Conservation (phyloP, 2,113 vertebrate species). For the Anguilla rostrata region DNA sequence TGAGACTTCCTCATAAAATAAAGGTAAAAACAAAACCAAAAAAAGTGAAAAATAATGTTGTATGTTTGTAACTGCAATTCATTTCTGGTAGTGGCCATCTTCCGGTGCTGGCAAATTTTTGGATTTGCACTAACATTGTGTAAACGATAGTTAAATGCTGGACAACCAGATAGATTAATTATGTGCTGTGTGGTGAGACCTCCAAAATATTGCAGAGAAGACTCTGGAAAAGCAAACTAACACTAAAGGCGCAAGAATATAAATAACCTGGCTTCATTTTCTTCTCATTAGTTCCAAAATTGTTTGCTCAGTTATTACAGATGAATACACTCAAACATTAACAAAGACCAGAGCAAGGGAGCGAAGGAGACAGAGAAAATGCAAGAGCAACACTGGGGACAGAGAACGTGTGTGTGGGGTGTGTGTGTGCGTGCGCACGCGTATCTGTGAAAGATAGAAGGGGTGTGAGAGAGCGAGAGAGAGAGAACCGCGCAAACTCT, state of each 20-base stretch:
- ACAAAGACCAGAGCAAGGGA: slow-evolving; percentile 9
- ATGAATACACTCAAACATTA: slow-evolving; percentile 37
- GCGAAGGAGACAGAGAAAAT: background rate
- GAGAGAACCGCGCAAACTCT: no score
- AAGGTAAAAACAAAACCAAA: no score
- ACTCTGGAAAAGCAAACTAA: slow-evolving; percentile 26
- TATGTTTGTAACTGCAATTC: no score
- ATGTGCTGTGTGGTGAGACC: background rate
- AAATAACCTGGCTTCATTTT: slow-evolving; percentile 29
- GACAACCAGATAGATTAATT: background rate
- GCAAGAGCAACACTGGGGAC: background rate
- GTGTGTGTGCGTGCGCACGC: background rate
- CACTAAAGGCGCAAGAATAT: background rate
- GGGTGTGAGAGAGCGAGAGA: no score
- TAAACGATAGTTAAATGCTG: background rate
- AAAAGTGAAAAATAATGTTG: no score
- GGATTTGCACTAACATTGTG: background rate
- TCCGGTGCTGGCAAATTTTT: no score
- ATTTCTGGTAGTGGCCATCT: no score
- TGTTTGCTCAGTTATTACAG: slow-evolving; percentile 40
- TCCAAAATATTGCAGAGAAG: background rate
- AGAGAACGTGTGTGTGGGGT: background rate
- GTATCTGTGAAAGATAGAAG: background rate
- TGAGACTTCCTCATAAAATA: background rate
- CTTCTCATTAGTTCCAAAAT: slow-evolving; percentile 23